A percentile compares a stretch with the other conserved stretches of the same genome.
phyloP scores from a whole-genome alignment of 2,113 vertebrate genomes.

The Bagarius yarrelli region DNA sequence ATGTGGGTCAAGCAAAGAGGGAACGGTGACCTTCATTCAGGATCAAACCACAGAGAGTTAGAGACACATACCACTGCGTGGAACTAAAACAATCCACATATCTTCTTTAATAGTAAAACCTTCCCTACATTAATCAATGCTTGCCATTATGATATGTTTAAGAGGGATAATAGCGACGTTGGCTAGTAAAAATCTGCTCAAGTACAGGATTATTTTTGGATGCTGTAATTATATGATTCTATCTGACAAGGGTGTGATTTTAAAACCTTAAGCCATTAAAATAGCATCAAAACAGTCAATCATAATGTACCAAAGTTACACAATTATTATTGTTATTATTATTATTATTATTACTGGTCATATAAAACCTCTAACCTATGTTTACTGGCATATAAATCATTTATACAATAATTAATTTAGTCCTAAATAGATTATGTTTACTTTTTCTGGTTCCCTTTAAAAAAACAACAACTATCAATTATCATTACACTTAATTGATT shows the following conservation, averaged over 20 bases:
- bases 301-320: neutral
- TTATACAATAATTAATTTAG: neutral
- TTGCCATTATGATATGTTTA: neutral
- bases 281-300: neutral
- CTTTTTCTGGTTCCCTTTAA: neutral
- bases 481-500: neutral
- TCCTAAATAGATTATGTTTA: neutral
- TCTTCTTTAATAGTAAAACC: slow-evolving; percentile 1
- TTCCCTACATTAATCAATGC: neutral
- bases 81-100: slow-evolving; percentile 2
- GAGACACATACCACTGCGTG: slow-evolving; percentile 12
- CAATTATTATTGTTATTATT: neutral
- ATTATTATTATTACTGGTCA: neutral
- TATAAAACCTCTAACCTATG: neutral
- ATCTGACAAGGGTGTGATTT: neutral
- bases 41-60: slow-evolving; percentile 19
- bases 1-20: slow-evolving; percentile 47
- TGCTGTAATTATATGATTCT: neutral
- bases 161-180: neutral
- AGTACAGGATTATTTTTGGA: neutral
- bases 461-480: neutral
- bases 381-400: neutral
- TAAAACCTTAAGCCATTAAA: neutral
- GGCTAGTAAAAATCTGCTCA: neutral
- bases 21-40: slow-evolving; percentile 41